phyloP scores from a whole-genome alignment of 2,113 vertebrate genomes.

The Zapornia atra region DNA sequence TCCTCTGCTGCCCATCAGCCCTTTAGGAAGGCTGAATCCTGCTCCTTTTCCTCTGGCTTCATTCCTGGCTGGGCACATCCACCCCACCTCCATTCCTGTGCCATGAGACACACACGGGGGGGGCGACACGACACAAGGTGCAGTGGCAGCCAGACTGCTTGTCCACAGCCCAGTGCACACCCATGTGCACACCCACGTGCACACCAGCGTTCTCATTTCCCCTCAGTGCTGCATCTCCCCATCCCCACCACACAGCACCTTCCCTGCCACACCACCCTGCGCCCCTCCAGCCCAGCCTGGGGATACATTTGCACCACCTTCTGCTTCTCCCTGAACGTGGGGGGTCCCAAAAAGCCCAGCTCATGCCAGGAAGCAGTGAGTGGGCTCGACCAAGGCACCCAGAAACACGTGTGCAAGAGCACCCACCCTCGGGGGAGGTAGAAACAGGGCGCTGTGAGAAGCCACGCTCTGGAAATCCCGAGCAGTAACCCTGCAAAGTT shows the following conservation, averaged over 20 bases:
- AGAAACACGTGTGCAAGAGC: not conserved
- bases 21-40: not conserved
- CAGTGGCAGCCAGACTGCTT: not conserved
- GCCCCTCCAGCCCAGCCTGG: not conserved
- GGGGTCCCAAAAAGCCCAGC: not conserved
- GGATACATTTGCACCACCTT: not conserved
- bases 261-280: not conserved
- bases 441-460: not conserved
- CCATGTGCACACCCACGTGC: not conserved
- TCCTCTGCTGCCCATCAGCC: not conserved
- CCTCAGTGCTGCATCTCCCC: not conserved
- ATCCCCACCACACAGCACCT: not conserved
- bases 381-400: not conserved
- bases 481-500: not conserved
- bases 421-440: accelerated
- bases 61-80: not conserved
- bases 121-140: not conserved
- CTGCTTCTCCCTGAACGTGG: not conserved
- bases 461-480: not conserved
- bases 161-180: not conserved
- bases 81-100: not conserved
- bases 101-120: accelerated
- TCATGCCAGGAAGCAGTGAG: accelerated
- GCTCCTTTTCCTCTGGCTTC: not conserved
- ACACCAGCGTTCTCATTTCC: too few species aligned